Evolutionary conservation across 1,140 invertebrate species (phyloP).

Genomic region (Thalassaphorura encarpata): DNA sequence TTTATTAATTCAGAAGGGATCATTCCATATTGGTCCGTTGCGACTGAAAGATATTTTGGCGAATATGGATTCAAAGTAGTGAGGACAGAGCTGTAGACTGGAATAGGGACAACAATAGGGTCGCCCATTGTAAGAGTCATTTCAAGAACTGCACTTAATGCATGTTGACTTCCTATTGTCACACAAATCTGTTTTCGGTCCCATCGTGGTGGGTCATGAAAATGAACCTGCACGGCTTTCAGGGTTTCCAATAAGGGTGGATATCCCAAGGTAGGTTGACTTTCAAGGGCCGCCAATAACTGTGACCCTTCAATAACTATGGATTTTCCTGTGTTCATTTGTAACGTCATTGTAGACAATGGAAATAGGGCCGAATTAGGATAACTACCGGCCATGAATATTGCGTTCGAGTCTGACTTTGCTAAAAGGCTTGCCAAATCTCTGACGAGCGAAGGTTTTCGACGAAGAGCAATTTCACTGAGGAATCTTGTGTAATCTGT

Average conservation of each 20-base stretch:
- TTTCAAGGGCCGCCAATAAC: slow-evolving; percentile 55
- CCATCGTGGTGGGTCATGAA: slow-evolving; percentile 56
- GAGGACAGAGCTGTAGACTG: slow-evolving; percentile 52
- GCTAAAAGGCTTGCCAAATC: too few species aligned
- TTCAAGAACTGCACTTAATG: slow-evolving; percentile 59
- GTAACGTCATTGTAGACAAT: slow-evolving; percentile 53
- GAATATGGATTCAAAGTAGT: slow-evolving; percentile 38
- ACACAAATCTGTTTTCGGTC: slow-evolving; percentile 51
- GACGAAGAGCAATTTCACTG: too few species aligned
- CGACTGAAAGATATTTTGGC: too few species aligned
- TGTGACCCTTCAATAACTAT: slow-evolving; percentile 48
- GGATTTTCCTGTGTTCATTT: slow-evolving; percentile 48
- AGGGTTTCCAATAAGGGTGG: slow-evolving; percentile 52
- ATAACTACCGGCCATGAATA: slow-evolving; percentile 63
- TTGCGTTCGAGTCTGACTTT: too few species aligned
- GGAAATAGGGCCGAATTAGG: slow-evolving; percentile 67
- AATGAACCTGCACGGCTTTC: slow-evolving; percentile 50
- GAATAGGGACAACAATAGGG: slow-evolving; percentile 57
- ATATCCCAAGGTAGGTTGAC: slow-evolving; percentile 62
- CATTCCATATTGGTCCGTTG: too few species aligned
- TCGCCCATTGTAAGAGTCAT: slow-evolving; percentile 55
- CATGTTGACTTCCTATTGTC: slow-evolving; percentile 63
- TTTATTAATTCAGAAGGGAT: too few species aligned
- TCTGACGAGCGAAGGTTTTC: too few species aligned
- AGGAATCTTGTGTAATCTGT: too few species aligned